A percentile compares a stretch with the other conserved stretches of the same genome.
phyloP scores from a whole-genome alignment of 1,140 invertebrate genomes.

The Hycleus phaleratus region DNA sequence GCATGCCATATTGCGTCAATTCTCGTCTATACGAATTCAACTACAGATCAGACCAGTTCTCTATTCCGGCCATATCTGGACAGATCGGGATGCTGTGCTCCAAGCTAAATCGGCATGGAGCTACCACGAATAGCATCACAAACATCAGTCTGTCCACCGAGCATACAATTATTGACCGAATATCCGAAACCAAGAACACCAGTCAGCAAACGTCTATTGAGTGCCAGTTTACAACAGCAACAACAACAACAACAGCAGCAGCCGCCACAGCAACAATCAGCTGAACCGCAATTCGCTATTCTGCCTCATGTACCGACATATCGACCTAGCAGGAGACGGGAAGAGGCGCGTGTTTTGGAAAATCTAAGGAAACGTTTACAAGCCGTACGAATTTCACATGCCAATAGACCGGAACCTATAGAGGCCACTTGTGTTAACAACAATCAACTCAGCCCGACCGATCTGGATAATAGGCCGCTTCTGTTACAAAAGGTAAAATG shows the following conservation, averaged over 20 bases:
- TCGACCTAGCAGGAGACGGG: slow-evolving; percentile 37
- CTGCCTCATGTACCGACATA: slow-evolving; percentile 31
- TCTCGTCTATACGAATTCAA: too few species aligned
- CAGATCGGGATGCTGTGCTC: slow-evolving; percentile 24
- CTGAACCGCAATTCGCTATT: slow-evolving; percentile 35
- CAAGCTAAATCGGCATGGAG: slow-evolving; percentile 29
- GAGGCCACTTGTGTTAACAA: slow-evolving; percentile 29
- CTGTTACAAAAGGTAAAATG: slow-evolving; percentile 39
- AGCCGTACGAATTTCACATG: slow-evolving; percentile 34
- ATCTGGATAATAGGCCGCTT: slow-evolving; percentile 38
- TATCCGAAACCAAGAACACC: slow-evolving; percentile 25
- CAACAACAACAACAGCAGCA: slow-evolving; percentile 12
- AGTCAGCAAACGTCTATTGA: slow-evolving; percentile 31
- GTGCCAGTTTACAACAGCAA: slow-evolving; percentile 19
- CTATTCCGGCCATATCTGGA: not conserved
- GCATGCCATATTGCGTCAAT: too few species aligned
- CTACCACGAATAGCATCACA: slow-evolving; percentile 37
- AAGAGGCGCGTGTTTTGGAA: slow-evolving; percentile 39
- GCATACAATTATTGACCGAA: slow-evolving; percentile 30
- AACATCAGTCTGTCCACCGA: slow-evolving; percentile 34
- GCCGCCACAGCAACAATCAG: slow-evolving; percentile 7
- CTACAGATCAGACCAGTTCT: not conserved
- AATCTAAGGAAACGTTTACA: slow-evolving; percentile 38
- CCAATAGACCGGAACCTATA: slow-evolving; percentile 30
- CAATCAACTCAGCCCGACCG: slow-evolving; percentile 26